Base-by-base conservation (phyloP, 1,140 invertebrate genomes). In the Eumeta japonica region DNA sequence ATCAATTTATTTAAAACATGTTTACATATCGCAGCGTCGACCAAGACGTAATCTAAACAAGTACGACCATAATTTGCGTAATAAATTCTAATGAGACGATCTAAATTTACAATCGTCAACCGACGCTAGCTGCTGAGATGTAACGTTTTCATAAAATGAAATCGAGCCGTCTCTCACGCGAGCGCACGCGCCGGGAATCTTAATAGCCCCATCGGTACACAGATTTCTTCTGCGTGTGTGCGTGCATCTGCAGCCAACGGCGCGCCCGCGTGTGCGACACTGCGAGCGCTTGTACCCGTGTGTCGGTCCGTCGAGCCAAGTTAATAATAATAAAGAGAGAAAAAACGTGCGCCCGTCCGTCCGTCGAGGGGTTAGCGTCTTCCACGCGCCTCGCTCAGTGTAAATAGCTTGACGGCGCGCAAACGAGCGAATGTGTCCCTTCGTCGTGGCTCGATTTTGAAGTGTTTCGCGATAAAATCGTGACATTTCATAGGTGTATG, bases 271-370 rank as follows among this genome's bases (percentile, higher is more conserved):
- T 7, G n/a, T n/a, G 20, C 7, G 7, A 24, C 20, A n/a, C 7
- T n/a, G 20, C 20, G n/a, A 7, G 20, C n/a, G n/a, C n/a, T 35
- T 33, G 41, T 35, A 20, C 38, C 32, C 35, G 37, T 40, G 44
- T 45, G 39, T 41, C 43, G 40, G 34, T 45, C 45, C 43, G 45
- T 43, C 42, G 45, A 39, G 42, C 41, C 48, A 46, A 48, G 50
- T 53, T 68, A 63, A 63, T 68, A 65, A 63, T 65, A 68, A 68
- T 64, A 62, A 58, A 55, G 48, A 58, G 52, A 58, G 58, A 65
- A 64, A 67, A 67, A 67, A 62, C 55, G 43, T 43, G 36, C 48
- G 28, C 41, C 46, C 39, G 45, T 35, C n/a, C n/a, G n/a, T n/a
- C 48, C 41, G 35, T 29, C 49, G 64, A 67, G 63, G 64, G 64